Percentiles rank a stretch among this genome's conserved stretches.
phyloP scores from a whole-genome alignment of 2,113 vertebrate species.

The Alexandromys fortis region DNA sequence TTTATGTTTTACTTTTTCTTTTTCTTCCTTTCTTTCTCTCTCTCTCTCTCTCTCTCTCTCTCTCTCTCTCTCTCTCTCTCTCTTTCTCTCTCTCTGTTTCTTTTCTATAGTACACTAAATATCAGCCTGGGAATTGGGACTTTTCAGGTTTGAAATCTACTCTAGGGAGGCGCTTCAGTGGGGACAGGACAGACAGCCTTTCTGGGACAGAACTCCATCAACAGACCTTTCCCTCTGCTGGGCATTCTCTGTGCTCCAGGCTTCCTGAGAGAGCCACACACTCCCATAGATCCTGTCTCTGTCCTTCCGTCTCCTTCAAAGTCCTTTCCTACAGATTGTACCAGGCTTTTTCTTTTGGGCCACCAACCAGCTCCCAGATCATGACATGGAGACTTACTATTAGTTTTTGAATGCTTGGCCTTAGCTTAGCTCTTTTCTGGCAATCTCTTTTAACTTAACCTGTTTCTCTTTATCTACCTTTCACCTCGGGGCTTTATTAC shows the following conservation, averaged over 20 bases:
- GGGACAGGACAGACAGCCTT: not conserved
- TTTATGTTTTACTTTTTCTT: no score
- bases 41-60: no score
- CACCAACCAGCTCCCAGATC: no score
- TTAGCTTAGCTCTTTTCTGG: not conserved
- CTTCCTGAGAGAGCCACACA: not conserved
- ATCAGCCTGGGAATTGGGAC: not conserved
- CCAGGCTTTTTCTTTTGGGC: not conserved
- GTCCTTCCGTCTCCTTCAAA: not conserved
- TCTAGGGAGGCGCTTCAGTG: not conserved
- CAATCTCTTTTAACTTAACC: not conserved
- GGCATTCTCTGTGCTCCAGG: not conserved
- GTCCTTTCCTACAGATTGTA: not conserved
- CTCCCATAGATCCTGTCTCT: not conserved
- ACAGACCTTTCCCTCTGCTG: not conserved
- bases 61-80: not conserved
- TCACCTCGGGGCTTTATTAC: not conserved
- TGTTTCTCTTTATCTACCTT: not conserved
- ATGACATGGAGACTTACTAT: not conserved
- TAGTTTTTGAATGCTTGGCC: not conserved
- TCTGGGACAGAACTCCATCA: not conserved
- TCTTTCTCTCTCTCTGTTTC: no score
- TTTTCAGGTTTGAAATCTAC: conserved; percentile 23
- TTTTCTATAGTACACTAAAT: not conserved
- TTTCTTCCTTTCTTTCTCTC: no score